Evolutionary conservation across 2,888 invertebrate species (phyloP).

Genomic region (Phalera bucephala): DNA sequence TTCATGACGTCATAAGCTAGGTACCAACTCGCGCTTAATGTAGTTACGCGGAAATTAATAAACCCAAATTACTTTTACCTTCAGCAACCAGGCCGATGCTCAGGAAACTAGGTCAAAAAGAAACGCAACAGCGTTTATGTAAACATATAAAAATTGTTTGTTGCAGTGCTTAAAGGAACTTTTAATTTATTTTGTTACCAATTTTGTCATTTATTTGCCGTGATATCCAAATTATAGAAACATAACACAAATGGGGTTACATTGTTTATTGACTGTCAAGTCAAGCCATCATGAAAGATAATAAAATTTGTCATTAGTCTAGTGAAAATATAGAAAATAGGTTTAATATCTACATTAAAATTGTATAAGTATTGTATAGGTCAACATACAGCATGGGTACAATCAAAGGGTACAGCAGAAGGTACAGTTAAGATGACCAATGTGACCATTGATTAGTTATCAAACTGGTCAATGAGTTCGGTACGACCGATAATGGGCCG

Average conservation of each 20-base stretch:
- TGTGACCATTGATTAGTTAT: no score
- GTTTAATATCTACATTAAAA: no score
- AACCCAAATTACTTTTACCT: conserved; percentile 67
- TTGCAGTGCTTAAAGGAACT: conserved; percentile 11
- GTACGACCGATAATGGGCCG: no score
- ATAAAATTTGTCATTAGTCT: no score
- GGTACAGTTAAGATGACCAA: no score
- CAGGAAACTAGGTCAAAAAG: conserved; percentile 57
- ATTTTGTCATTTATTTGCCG: conserved; percentile 23
- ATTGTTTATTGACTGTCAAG: background rate
- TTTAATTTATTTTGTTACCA: conserved; percentile 19
- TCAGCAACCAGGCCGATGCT: conserved; percentile 52
- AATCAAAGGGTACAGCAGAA: no score
- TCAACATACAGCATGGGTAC: no score
- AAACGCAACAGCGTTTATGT: conserved; percentile 44
- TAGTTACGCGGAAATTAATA: conserved; percentile 70
- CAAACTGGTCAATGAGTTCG: no score
- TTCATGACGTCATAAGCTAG: conserved; percentile 68
- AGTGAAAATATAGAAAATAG: no score
- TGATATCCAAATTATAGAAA: conserved; percentile 8
- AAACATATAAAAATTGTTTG: conserved; percentile 15
- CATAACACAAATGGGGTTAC: background rate
- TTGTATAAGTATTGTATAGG: no score
- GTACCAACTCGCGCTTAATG: conserved; percentile 57
- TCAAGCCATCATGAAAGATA: no score